Evolutionary conservation across 1,140 invertebrate species (phyloP).

Genomic region (Drosophila grimshawi): DNA sequence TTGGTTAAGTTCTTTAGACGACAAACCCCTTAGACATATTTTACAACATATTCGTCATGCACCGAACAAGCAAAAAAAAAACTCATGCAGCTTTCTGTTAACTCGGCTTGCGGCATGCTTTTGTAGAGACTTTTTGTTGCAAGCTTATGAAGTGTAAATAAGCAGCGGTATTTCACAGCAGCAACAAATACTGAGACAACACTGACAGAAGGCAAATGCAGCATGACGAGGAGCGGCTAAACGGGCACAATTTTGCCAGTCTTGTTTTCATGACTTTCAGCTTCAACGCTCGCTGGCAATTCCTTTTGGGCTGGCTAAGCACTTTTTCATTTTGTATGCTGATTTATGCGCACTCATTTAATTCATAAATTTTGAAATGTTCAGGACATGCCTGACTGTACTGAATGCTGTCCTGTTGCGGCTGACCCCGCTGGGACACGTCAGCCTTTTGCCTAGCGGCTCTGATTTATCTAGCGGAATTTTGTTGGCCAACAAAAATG

Average conservation of each 20-base stretch:
- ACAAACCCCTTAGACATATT: not conserved
- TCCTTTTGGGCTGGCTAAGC: conserved; percentile 12
- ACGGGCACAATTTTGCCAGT: conserved; percentile 27
- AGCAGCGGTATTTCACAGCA: conserved; percentile 75
- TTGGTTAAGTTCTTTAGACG: too few relatives aligned
- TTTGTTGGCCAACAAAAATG: conserved; percentile 61
- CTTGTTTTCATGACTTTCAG: conserved; percentile 35
- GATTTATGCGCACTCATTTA: conserved; percentile 80
- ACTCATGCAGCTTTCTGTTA: conserved; percentile 8
- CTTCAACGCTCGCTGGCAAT: conserved; percentile 11
- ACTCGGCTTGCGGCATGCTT: conserved; percentile 32
- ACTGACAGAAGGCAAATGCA: not conserved
- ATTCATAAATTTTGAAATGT: conserved; percentile 71
- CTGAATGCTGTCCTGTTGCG: not conserved
- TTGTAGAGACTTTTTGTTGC: conserved; percentile 27
- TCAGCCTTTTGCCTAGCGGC: not conserved
- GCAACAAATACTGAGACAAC: not conserved
- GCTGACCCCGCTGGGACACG: conserved; percentile 5
- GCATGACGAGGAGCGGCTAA: not conserved
- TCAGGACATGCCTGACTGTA: conserved; percentile 24
- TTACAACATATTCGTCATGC: not conserved
- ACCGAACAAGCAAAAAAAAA: conserved; percentile 1
- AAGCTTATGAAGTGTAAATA: conserved; percentile 81
- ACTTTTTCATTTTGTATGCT: conserved; percentile 64
- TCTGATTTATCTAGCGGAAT: conserved; percentile 76